These are phyloP conservation scores for Druon quercuslanigerum DNA, from an alignment of 1,140 invertebrate genomes.

Conservation along the genomic window DNA sequence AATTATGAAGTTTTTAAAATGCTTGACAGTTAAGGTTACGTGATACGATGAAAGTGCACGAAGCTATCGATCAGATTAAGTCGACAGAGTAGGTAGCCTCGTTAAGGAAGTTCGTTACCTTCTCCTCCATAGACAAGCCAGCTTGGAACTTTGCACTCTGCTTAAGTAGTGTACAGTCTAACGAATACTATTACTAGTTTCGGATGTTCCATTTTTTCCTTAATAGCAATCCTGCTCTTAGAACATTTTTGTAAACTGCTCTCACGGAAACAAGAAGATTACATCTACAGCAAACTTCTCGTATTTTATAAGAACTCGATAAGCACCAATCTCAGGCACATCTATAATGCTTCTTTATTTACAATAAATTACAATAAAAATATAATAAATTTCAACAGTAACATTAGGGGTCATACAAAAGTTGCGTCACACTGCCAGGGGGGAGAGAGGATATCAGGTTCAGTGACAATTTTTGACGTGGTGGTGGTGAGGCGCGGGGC, in stretches of 20 bases:
- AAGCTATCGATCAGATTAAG: constrained; percentile 63
- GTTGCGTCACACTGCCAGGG: too few species aligned
- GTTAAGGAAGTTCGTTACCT: constrained; percentile 68
- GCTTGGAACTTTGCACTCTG: constrained; percentile 65
- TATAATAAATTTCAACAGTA: too few species aligned
- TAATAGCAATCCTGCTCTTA: neutral
- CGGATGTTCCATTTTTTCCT: neutral
- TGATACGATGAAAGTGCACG: constrained; percentile 36
- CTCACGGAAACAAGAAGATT: too few species aligned
- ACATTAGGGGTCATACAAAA: too few species aligned
- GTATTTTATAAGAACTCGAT: too few species aligned
- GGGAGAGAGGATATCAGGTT: too few species aligned
- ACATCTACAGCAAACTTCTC: too few species aligned
- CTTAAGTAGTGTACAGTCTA: constrained; percentile 57
- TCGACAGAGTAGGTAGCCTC: constrained; percentile 65
- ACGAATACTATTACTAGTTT: neutral
- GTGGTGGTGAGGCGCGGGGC: too few species aligned
- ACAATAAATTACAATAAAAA: too few species aligned
- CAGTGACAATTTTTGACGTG: too few species aligned
- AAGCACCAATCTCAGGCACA: too few species aligned
- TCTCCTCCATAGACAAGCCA: constrained; percentile 43
- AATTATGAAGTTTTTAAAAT: neutral
- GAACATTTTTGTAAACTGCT: neutral
- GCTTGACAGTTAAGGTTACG: neutral
- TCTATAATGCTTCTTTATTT: too few species aligned